Base-by-base conservation (phyloP, 2,797 vertebrate species). In the Odontamblyopus rebecca region DNA sequence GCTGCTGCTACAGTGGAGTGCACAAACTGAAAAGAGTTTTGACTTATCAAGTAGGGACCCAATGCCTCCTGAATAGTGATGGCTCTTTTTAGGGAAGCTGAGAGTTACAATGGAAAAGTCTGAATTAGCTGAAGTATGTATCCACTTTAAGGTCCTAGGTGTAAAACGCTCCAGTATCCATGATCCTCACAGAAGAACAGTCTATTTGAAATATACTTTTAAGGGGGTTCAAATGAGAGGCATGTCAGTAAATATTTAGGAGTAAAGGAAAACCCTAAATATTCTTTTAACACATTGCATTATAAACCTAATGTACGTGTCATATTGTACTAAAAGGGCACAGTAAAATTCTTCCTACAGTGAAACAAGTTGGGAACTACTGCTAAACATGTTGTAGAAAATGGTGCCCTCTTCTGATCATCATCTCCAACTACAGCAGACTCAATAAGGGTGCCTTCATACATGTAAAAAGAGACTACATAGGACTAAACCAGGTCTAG, bases 341-440 rank as follows among this genome's bases (percentile, higher is more conserved):
- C 35, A 38, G 1, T 9, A 9, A 38, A 38, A 8, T 38, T 38
- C 35, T 38, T 38, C 2, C 35, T 38, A 9, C 35, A 38, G 2
- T 38, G 8, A 38, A 38, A 38, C 2, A 38, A 38, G 1, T 38
- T 38, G 35, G 35, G 19, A 48, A 16, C 12, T 44, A 44, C 51
- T 19, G 51, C 19, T 6, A n/a, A 23, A 12, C 6, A 72, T 16
- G 2, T 41, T 69, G 18, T 67, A 71, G 27, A 70, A 54, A 82
- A 88, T 51, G 68, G 68, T 57, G 88, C 88, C 89, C 90, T 86
- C 90, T 90, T 72, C 71, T 71, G 89, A 74, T 41, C 2, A 30
- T 63, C 75, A 54, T 41, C 35, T 30, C 64, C 23, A 76, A 87
- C 69, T 85, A 63, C 84, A 87, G 48, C 60, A 68, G 8, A 3